Base-by-base conservation (phyloP, 2,797 vertebrate genomes). In the Chelonia mydas region DNA sequence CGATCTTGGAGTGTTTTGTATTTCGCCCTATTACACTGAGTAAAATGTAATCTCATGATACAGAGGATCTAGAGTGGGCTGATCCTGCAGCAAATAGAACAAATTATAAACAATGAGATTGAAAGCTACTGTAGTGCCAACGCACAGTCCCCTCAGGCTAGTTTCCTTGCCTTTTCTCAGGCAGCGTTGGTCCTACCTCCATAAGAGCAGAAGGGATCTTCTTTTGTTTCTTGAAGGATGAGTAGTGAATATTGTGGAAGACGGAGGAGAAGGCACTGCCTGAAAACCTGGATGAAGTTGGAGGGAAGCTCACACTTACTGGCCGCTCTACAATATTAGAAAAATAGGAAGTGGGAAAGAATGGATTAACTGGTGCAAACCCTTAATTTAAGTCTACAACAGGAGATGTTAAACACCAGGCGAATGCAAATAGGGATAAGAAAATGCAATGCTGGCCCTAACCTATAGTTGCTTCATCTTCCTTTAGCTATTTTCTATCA, bases 201-300 rank as follows among this genome's bases (percentile, higher is more conserved):
- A 85, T 98, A 95, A 99, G 99, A 94, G 99, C 98, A 8, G 98
- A 98, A 5, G 99, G 99, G 61, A 99, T 99, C 98, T 99, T 99
- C 93, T 99, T 99, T 93, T 99, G 99, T 94, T 98, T 99, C 99
- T 98, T 99, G 95, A 99, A 99, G 97, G 98, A 98, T 6, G 99
- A 98, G 61, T 99, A 98, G 96, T 99, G 98, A 96, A 99, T 99
- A 97, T 99, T 99, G 94, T 99, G 99, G 95, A 99, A 99, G 85
- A 99, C 98, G 2, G 99, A 98, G 6, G 99, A 99, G 86, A 99
- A 99, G 41, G 99, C 98, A 84, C 99, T 99, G 94, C 98, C 98
- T 95, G 98, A 97, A 94, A 98, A 98, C 95, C 99, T 99, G 93
- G 98, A 95, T 47, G 98, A 96, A 87, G 98, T 98, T 83, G 99